Percentiles rank a stretch among this genome's conserved stretches.
phyloP scores from a whole-genome alignment of 2,888 invertebrate species.

The Dromius quadrimaculatus region DNA sequence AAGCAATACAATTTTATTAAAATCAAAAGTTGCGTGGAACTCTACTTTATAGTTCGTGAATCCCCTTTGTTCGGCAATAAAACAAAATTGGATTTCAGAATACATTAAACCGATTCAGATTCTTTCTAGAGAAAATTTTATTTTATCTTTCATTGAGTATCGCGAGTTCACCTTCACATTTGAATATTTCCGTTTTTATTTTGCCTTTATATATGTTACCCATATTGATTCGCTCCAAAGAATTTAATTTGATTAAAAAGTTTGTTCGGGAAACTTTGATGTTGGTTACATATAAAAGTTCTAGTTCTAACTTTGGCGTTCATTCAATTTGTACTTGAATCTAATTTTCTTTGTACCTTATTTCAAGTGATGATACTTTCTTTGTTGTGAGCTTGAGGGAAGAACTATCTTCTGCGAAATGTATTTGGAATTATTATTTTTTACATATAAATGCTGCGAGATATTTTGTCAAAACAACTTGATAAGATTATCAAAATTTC shows the following conservation, averaged over 20 bases:
- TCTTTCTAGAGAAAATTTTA: not conserved
- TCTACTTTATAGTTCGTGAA: conserved; percentile 20
- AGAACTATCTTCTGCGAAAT: no score
- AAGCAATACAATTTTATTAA: not conserved
- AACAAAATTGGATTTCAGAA: conserved; percentile 27
- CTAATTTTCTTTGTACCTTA: conserved; percentile 1
- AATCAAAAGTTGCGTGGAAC: conserved; percentile 14
- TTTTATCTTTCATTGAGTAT: conserved; percentile 10
- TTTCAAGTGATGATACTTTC: not conserved
- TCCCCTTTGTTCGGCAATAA: not conserved
- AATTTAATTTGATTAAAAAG: conserved; percentile 30
- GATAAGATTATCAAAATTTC: no score
- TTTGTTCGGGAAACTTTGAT: not conserved
- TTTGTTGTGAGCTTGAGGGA: no score
- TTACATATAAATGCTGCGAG: no score
- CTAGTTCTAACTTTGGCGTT: conserved; percentile 18
- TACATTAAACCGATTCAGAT: conserved; percentile 5
- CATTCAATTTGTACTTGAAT: conserved; percentile 9
- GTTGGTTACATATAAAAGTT: not conserved
- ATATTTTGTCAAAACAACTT: no score
- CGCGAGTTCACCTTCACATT: conserved; percentile 15
- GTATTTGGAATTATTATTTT: no score
- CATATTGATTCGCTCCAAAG: conserved; percentile 14
- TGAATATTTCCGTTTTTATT: conserved; percentile 12
- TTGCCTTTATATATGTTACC: conserved; percentile 1